Conservation (phyloP, 2,888 invertebrate species). For the Branchellion lobata region DNA sequence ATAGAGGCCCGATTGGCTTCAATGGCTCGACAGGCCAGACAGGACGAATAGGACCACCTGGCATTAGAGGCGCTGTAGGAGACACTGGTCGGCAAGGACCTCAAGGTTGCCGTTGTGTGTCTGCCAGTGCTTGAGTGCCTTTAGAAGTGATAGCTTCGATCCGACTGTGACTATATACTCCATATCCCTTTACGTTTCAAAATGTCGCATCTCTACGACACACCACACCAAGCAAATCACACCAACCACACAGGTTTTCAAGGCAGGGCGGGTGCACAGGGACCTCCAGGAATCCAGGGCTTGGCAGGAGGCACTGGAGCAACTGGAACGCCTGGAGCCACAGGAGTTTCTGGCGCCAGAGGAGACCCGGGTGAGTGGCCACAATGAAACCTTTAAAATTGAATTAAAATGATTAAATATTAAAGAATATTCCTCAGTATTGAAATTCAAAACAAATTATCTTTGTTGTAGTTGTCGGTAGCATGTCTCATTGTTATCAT, state of each 20-base stretch:
- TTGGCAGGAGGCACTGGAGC: constrained; percentile 1
- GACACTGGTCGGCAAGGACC: background rate
- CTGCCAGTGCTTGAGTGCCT: constrained; percentile 45
- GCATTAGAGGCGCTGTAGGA: constrained; percentile 48
- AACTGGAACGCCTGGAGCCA: background rate
- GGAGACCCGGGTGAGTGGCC: constrained; percentile 27
- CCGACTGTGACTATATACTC: too few species aligned
- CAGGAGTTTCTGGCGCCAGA: constrained; percentile 35
- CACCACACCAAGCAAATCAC: too few species aligned
- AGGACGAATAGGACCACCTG: constrained; percentile 6
- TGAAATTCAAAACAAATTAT: too few species aligned
- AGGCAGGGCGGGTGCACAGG: too few species aligned
- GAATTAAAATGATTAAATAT: too few species aligned
- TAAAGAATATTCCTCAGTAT: too few species aligned
- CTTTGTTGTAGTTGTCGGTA: too few species aligned
- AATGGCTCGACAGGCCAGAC: background rate
- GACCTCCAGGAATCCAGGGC: background rate
- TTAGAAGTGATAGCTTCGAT: too few species aligned
- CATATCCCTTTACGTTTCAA: too few species aligned
- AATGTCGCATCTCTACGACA: too few species aligned
- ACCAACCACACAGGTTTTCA: too few species aligned
- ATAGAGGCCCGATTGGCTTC: background rate
- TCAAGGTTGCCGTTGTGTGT: background rate
- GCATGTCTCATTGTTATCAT: background rate
- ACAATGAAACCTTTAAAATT: too few species aligned